Conservation (phyloP, 2,113 vertebrate genomes). For the Lepisosteus oculatus region DNA sequence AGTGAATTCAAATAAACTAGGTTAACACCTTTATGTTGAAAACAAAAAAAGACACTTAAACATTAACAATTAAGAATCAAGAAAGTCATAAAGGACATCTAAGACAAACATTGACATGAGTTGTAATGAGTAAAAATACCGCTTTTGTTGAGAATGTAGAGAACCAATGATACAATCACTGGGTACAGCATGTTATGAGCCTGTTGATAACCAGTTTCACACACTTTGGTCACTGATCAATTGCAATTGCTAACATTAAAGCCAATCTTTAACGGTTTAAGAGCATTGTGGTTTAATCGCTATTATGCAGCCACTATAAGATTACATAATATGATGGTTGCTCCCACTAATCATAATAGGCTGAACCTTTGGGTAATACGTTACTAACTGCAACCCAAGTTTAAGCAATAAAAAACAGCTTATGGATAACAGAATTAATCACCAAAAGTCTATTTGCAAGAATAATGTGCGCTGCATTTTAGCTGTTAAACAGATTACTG, state of each 20-base stretch:
- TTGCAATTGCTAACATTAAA: constrained; percentile 17
- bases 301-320: no score
- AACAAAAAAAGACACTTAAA: constrained; percentile 45
- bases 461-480: no score
- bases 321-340: not conserved
- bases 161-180: not conserved
- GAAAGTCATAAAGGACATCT: not conserved
- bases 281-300: constrained; percentile 23
- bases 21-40: constrained; percentile 39
- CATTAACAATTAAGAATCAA: not conserved
- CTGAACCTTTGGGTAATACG: not conserved
- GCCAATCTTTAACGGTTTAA: constrained; percentile 21
- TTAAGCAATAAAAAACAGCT: not conserved
- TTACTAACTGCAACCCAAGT: not conserved
- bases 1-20: constrained; percentile 60
- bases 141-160: not conserved
- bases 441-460: not conserved
- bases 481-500: not conserved
- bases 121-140: not conserved
- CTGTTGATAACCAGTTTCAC: constrained; percentile 9
- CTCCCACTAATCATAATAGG: not conserved
- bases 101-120: constrained; percentile 3
- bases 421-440: not conserved
- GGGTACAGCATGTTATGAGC: not conserved
- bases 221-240: constrained; percentile 29